These are phyloP conservation scores for Trachymyrmex cornetzi DNA, from an alignment of 1,140 invertebrate species.

Conservation along the genomic window DNA sequence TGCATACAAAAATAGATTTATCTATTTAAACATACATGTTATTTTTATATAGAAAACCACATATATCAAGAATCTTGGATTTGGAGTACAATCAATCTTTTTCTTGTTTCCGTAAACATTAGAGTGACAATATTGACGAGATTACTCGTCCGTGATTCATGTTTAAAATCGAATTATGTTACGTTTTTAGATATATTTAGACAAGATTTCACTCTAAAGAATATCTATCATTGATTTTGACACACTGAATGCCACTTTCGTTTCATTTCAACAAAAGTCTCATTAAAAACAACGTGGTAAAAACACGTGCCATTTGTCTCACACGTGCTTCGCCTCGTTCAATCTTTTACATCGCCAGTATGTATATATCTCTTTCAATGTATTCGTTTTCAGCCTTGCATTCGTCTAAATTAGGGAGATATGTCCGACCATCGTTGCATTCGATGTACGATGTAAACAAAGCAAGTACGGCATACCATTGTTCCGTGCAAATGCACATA, in stretches of 20 bases:
- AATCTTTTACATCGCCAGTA: background rate
- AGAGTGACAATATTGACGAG: background rate
- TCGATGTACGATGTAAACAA: background rate
- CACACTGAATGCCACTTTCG: background rate
- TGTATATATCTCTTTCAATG: background rate
- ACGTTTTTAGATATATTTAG: too few species aligned
- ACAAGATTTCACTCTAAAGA: background rate
- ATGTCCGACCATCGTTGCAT: background rate
- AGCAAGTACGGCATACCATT: slow-evolving; percentile 3
- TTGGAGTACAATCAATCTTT: background rate
- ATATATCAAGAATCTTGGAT: too few species aligned
- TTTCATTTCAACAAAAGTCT: background rate
- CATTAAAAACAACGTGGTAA: background rate
- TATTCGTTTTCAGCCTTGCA: background rate
- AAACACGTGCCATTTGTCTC: background rate
- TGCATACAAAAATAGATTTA: too few species aligned
- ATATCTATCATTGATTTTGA: background rate
- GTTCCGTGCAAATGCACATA: background rate
- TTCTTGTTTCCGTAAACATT: background rate
- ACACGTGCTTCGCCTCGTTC: background rate
- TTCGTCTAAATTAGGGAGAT: background rate
- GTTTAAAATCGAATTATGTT: background rate
- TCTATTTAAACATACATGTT: too few species aligned
- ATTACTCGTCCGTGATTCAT: background rate
- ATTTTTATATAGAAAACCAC: too few species aligned